Conservation (phyloP, 2,113 vertebrate species). For the Hipposideros armiger region DNA sequence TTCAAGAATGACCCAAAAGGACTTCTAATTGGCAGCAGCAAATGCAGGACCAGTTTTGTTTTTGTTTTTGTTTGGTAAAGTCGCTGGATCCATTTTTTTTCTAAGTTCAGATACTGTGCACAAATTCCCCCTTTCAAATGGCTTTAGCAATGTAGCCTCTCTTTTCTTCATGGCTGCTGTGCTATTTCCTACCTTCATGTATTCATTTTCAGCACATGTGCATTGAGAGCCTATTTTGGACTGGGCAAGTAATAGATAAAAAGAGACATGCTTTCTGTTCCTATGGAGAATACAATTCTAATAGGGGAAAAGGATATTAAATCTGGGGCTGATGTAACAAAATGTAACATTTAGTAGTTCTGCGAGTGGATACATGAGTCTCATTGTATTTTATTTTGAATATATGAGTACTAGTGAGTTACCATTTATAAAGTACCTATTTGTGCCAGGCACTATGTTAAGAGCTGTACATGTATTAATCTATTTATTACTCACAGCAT, state of each 20-base stretch:
- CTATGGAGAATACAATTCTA: neutral
- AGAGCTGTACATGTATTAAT: neutral
- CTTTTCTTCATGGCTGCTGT: neutral
- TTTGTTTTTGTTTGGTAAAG: neutral
- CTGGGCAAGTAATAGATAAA: neutral
- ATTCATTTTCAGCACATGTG: neutral
- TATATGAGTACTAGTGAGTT: neutral
- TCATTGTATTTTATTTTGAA: neutral
- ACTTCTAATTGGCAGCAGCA: neutral
- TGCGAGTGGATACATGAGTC: neutral
- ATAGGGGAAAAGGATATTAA: neutral
- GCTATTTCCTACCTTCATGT: neutral
- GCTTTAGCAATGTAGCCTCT: neutral
- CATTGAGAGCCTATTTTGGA: neutral
- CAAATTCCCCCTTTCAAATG: neutral
- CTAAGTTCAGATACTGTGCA: neutral
- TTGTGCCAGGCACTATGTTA: neutral
- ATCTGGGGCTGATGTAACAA: neutral
- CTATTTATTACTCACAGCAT: neutral
- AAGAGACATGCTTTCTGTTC: neutral
- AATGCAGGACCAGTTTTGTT: neutral
- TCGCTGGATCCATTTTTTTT: neutral
- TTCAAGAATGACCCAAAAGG: neutral
- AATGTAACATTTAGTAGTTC: neutral
- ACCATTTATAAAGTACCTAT: neutral